Conservation (phyloP, 1,140 invertebrate species). For the Drosophila virilis region DNA sequence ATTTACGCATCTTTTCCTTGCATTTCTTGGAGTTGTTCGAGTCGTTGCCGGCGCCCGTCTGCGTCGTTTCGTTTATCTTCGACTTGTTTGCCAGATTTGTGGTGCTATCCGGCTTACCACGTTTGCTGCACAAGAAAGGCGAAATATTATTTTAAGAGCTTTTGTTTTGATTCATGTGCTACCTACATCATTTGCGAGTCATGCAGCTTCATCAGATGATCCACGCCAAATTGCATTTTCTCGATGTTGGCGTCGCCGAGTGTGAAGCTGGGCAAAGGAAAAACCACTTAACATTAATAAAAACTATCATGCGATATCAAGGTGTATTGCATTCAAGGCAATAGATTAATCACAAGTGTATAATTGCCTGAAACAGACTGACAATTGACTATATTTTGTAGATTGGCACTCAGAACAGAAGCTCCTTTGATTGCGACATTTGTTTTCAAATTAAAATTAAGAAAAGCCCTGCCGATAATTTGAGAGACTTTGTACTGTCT, state of each 20-base stretch:
- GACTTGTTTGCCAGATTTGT: slow-evolving; percentile 45
- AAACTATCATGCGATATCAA: neutral
- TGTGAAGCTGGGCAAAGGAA: slow-evolving; percentile 55
- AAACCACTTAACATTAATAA: slow-evolving; percentile 1
- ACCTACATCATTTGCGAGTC: slow-evolving; percentile 76
- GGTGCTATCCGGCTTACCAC: slow-evolving; percentile 71
- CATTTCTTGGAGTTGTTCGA: slow-evolving; percentile 65
- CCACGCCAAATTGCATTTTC: slow-evolving; percentile 79
- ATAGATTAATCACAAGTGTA: neutral
- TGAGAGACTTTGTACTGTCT: too few relatives aligned
- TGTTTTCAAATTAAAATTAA: neutral
- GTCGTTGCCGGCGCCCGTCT: slow-evolving; percentile 43
- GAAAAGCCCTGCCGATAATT: too few relatives aligned
- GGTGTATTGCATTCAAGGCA: neutral
- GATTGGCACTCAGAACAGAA: neutral
- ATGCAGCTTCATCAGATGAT: slow-evolving; percentile 75
- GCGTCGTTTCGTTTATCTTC: slow-evolving; percentile 51
- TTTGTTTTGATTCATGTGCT: neutral
- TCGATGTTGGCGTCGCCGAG: slow-evolving; percentile 73
- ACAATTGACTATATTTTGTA: neutral
- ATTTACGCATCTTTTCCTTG: slow-evolving; percentile 79
- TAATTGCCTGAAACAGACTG: neutral
- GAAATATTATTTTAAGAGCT: neutral
- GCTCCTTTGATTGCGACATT: neutral
- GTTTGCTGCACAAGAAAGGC: slow-evolving; percentile 50